Evolutionary conservation across 1,140 invertebrate genomes (phyloP), one percentile per base, ranked within the genome.

Genomic region (Planococcus citri): DNA sequence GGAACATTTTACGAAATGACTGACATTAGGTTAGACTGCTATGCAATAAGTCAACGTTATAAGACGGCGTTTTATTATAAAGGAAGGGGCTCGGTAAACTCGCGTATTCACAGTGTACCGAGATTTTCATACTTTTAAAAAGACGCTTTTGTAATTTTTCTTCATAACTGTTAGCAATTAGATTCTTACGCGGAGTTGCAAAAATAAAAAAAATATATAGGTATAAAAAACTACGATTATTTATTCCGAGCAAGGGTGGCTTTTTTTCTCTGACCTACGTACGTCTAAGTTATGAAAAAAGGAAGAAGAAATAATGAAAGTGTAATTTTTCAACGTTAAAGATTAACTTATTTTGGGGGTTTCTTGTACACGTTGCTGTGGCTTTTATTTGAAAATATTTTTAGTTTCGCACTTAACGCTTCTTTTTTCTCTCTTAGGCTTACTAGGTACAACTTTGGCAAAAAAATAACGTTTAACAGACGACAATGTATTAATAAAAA

Each of bases 371-470:
- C 41, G 17, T 37, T 37, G 33, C 6, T 14, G 41, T 33, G 41
- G 41, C 41, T 51, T 51, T 51, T 51, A 51, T 51, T 51, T 51
- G 41, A 51, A 51, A 51, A 51, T 51, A 51, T 51, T 51, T 51
- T 51, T 51, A 6, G 41, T 51, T 9, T 51, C 41, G 33, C 14
- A 37, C 14, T 37, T 8, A 37, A 51, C 6, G n/a, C 24, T 64
- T 64, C 17, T 64, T 64, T 64, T 64, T 64, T 64, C 24, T 64
- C 25, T 20, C 21, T 60, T 3, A 64, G 10, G 20, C 22, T n/a
- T n/a, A n/a, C n/a, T n/a, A n/a, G n/a, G n/a, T n/a, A n/a, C n/a
- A n/a, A n/a, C n/a, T n/a, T n/a, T n/a, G n/a, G n/a, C n/a, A n/a
- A n/a, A n/a, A n/a, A n/a, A n/a, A n/a, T n/a, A n/a, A n/a, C n/a